A percentile compares a stretch with the other conserved stretches of the same genome.
phyloP scores from a whole-genome alignment of 2,113 vertebrate genomes.

The Salminus brasiliensis region DNA sequence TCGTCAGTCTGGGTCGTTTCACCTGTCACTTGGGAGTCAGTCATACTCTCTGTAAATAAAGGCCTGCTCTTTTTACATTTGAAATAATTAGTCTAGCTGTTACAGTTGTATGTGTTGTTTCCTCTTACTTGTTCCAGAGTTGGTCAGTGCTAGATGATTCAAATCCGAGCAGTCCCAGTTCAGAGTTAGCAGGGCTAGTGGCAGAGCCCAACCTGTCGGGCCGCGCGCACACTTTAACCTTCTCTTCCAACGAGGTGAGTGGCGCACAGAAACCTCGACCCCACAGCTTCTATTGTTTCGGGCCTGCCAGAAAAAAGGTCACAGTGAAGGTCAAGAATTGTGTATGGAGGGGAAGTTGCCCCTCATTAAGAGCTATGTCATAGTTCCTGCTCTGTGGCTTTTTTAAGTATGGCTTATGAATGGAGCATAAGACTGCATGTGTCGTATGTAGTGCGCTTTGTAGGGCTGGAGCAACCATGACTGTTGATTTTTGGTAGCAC shows the following conservation, averaged over 20 bases:
- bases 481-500: background rate
- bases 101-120: conserved; percentile 20
- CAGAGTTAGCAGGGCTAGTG: conserved; percentile 91
- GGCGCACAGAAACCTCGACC: conserved; percentile 6
- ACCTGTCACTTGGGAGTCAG: background rate
- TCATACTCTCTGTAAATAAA: background rate
- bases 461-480: background rate
- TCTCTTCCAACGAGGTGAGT: conserved; percentile 96
- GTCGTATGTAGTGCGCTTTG: background rate
- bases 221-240: conserved; percentile 92
- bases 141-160: conserved; percentile 93
- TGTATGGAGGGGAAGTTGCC: background rate
- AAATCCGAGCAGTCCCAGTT: conserved; percentile 84
- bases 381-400: background rate
- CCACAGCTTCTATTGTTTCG: background rate
- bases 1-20: background rate
- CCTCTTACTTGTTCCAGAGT: conserved; percentile 92
- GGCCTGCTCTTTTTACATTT: background rate
- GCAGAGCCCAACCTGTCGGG: conserved; percentile 92
- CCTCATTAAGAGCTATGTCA: background rate
- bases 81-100: background rate
- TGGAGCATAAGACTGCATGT: conserved; percentile 1
- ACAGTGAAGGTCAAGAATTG: conserved; percentile 10
- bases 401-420: background rate
- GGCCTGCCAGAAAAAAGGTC: background rate